Percentiles rank a stretch among this genome's conserved stretches.
Evolutionary conservation across 1,140 invertebrate genomes (phyloP).

Genomic region (Battus philenor): DNA sequence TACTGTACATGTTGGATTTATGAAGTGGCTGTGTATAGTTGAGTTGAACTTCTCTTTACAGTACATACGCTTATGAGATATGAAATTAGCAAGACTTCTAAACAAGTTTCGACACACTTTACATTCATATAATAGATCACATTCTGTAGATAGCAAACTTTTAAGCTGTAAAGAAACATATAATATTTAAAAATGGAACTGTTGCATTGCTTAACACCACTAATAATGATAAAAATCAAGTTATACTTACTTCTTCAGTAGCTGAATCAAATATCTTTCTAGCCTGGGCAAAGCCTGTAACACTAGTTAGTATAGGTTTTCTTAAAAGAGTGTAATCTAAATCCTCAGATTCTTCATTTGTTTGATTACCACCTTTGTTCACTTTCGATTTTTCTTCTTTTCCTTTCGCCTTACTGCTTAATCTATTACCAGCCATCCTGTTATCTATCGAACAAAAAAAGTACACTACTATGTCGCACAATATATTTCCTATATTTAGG

Average conservation of each 20-base stretch:
- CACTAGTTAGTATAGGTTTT: slow-evolving; percentile 79
- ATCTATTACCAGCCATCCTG: slow-evolving; percentile 71
- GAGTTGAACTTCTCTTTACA: slow-evolving; percentile 78
- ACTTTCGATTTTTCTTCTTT: slow-evolving; percentile 58
- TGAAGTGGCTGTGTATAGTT: slow-evolving; percentile 57
- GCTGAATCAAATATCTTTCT: slow-evolving; percentile 78
- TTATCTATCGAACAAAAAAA: slow-evolving; percentile 26
- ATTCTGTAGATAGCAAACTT: slow-evolving; percentile 84
- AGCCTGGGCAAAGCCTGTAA: slow-evolving; percentile 79
- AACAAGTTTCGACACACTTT: slow-evolving; percentile 90
- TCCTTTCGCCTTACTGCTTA: slow-evolving; percentile 57
- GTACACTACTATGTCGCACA: slow-evolving; percentile 5
- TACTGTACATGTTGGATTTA: slow-evolving; percentile 72
- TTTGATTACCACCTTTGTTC: slow-evolving; percentile 35
- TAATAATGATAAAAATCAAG: neutral
- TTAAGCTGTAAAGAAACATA: slow-evolving; percentile 78
- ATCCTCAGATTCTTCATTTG: slow-evolving; percentile 50
- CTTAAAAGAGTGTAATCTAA: slow-evolving; percentile 78
- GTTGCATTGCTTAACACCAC: slow-evolving; percentile 11
- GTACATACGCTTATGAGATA: slow-evolving; percentile 89
- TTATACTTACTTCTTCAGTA: slow-evolving; percentile 76
- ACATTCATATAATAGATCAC: slow-evolving; percentile 90
- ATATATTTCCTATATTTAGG: slow-evolving; percentile 17
- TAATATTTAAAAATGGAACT: too few relatives aligned
- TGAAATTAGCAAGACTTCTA: slow-evolving; percentile 87